These are phyloP conservation scores for Euphonia xanthogaster DNA, from an alignment of 2,797 vertebrate genomes.

Conservation along the genomic window DNA sequence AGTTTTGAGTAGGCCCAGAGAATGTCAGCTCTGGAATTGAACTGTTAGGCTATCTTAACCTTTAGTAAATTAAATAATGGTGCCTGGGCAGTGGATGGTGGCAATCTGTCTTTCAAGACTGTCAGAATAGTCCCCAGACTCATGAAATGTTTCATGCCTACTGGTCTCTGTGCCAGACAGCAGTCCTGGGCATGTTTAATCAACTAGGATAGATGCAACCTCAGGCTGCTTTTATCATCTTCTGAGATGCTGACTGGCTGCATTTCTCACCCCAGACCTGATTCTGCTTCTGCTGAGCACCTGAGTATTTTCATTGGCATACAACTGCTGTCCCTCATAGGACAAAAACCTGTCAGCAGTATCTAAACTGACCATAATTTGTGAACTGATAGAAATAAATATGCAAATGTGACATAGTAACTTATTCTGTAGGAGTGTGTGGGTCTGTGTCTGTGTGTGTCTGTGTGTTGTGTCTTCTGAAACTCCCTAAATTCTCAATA, in stretches of 20 bases:
- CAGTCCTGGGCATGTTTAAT: neutral
- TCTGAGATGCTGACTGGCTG: neutral
- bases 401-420: neutral
- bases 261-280: neutral
- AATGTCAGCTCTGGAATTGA: neutral
- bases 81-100: neutral
- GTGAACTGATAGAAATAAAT: neutral
- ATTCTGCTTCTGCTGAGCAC: neutral
- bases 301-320: neutral
- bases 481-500: neutral
- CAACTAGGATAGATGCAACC: neutral
- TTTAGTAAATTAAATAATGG: neutral
- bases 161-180: neutral
- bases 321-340: neutral
- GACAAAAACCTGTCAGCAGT: neutral
- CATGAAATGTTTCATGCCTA: neutral
- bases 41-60: neutral
- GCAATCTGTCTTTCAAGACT: neutral
- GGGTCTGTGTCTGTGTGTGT: accelerated
- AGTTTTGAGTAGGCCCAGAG: neutral
- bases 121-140: neutral
- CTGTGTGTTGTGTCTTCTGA: neutral
- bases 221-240: neutral
- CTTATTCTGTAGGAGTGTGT: neutral
- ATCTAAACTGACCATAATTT: neutral